Conservation (phyloP, 2,113 vertebrate genomes). For the Strix aluco region DNA sequence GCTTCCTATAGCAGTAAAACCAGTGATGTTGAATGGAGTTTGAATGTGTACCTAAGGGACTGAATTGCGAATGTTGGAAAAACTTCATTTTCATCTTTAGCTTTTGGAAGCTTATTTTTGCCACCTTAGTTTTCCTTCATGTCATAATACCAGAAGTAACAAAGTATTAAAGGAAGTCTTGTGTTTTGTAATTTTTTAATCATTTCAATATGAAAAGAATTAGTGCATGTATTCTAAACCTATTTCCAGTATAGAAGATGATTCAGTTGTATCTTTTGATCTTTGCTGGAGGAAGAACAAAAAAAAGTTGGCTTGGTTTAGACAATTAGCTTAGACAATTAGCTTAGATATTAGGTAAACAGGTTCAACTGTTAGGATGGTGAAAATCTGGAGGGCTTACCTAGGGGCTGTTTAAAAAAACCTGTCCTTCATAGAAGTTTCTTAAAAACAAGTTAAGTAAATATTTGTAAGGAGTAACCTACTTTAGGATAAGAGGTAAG, state of each 20-base stretch:
- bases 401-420: neutral
- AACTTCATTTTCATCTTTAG: neutral
- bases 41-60: neutral
- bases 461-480: neutral
- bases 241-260: neutral
- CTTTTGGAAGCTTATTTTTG: neutral
- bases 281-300: conserved; percentile 11
- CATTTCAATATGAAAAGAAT: neutral
- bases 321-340: conserved; percentile 1
- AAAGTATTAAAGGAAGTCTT: neutral
- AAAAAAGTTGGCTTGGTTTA: neutral
- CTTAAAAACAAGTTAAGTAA: neutral
- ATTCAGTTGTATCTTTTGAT: neutral
- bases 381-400: neutral
- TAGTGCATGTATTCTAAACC: neutral
- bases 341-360: conserved; percentile 5
- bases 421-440: neutral
- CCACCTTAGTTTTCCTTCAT: neutral
- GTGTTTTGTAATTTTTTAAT: neutral
- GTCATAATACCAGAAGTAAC: neutral
- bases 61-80: neutral
- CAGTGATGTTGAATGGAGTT: neutral
- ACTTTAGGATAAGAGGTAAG: neutral
- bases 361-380: neutral
- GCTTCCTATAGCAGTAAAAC: neutral